A percentile compares a stretch with the other conserved stretches of the same genome.
Conservation (phyloP, 1,140 invertebrate genomes). For the Drosophila sturtevanti region DNA sequence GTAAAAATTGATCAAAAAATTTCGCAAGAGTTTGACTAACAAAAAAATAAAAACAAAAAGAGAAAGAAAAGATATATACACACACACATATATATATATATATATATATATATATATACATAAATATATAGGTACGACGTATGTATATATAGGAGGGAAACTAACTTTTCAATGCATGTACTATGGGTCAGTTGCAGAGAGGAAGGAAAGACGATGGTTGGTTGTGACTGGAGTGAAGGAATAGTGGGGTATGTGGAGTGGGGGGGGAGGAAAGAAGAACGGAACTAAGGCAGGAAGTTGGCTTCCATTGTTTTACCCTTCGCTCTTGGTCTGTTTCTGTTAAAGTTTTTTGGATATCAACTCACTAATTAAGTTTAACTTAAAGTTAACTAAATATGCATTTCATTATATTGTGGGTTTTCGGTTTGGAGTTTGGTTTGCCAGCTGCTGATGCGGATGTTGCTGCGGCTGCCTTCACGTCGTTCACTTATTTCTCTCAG, state of each 20-base stretch:
- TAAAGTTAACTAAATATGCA: conserved; percentile 73
- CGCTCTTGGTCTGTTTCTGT: not conserved
- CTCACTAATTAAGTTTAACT: conserved; percentile 70
- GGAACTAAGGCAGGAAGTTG: conserved; percentile 1
- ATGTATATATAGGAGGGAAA: not conserved
- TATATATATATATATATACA: not conserved
- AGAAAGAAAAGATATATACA: not conserved
- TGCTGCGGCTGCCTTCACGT: conserved; percentile 13
- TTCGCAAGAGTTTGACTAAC: conserved; percentile 1
- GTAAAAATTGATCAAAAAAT: conserved; percentile 10
- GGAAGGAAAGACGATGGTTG: not conserved
- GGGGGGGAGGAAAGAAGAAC: not conserved
- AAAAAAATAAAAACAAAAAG: not conserved
- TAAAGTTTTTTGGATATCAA: conserved; percentile 39
- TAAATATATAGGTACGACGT: not conserved
- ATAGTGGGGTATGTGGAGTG: too few species aligned
- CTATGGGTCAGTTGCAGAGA: not conserved
- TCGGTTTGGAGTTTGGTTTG: conserved; percentile 29
- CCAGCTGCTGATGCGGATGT: conserved; percentile 16
- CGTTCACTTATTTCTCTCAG: conserved; percentile 8
- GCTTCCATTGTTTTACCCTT: conserved; percentile 30
- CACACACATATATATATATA: not conserved
- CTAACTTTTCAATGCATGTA: conserved; percentile 16
- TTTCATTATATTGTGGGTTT: conserved; percentile 59
- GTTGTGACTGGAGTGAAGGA: too few species aligned